Percentiles rank a stretch among this genome's conserved stretches.
These are phyloP conservation scores for Drosophila fulvimacula DNA, from an alignment of 2,888 invertebrate species.

Conservation along the genomic window DNA sequence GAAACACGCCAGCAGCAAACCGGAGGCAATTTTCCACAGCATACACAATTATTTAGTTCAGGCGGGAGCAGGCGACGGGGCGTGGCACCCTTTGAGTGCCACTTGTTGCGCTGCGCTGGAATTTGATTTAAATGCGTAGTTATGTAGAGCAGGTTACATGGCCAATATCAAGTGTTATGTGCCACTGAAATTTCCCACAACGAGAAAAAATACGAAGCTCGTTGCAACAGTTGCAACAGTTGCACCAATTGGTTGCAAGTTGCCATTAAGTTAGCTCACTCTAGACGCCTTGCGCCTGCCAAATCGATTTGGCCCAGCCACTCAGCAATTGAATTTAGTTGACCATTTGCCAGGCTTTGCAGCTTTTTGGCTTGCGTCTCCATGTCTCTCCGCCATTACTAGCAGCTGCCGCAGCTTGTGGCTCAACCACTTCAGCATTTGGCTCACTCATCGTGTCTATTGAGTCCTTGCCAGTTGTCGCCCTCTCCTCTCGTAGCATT, in stretches of 20 bases:
- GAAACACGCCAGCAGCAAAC: constrained; percentile 56
- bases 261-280: constrained; percentile 4
- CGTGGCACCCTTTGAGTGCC: constrained; percentile 42
- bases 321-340: constrained; percentile 42
- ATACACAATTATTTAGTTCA: constrained; percentile 45
- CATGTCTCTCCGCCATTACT: constrained; percentile 17
- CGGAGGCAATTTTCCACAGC: constrained; percentile 78
- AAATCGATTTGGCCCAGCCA: constrained; percentile 41
- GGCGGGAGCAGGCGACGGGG: neutral
- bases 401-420: constrained; percentile 48
- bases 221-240: constrained; percentile 27
- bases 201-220: neutral
- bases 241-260: constrained; percentile 9
- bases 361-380: constrained; percentile 26
- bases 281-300: constrained; percentile 24
- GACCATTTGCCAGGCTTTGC: constrained; percentile 38
- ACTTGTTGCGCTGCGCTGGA: constrained; percentile 66
- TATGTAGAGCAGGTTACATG: constrained; percentile 54
- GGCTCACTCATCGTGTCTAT: constrained; percentile 50
- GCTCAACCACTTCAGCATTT: constrained; percentile 27
- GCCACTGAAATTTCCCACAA: constrained; percentile 34
- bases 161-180: constrained; percentile 48
- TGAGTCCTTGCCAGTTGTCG: constrained; percentile 22
- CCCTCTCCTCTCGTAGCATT: neutral
- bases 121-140: constrained; percentile 50